phyloP scores from a whole-genome alignment of 2,113 vertebrate genomes.

The Verasper variegatus region DNA sequence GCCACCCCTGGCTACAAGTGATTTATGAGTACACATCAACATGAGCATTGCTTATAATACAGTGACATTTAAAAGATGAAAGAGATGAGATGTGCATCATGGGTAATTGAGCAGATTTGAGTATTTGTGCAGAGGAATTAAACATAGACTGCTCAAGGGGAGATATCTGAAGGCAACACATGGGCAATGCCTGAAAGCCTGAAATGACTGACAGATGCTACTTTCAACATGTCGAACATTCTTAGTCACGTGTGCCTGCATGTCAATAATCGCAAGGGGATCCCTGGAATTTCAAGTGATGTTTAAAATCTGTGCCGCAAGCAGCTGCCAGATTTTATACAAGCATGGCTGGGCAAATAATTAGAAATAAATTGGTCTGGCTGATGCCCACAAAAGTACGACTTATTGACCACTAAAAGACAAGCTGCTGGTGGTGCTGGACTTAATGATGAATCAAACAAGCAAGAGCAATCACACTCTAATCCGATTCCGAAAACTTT shows the following conservation, averaged over 20 bases:
- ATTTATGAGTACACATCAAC: slow-evolving; percentile 76
- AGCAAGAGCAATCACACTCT: slow-evolving; percentile 22
- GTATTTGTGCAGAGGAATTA: slow-evolving; percentile 57
- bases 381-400: slow-evolving; percentile 40
- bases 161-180: slow-evolving; percentile 31
- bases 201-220: slow-evolving; percentile 55
- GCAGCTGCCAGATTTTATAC: slow-evolving; percentile 31
- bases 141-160: slow-evolving; percentile 29
- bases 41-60: slow-evolving; percentile 76
- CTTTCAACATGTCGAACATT: slow-evolving; percentile 31
- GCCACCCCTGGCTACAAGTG: slow-evolving; percentile 74
- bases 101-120: slow-evolving; percentile 62
- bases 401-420: slow-evolving; percentile 50
- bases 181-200: slow-evolving; percentile 26
- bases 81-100: slow-evolving; percentile 60
- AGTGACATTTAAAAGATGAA: slow-evolving; percentile 72
- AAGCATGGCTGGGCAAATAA: slow-evolving; percentile 51
- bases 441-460: slow-evolving; percentile 21
- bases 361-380: slow-evolving; percentile 48
- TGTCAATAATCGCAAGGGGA: slow-evolving; percentile 29
- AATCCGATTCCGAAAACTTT: slow-evolving; percentile 11
- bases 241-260: not conserved
- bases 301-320: slow-evolving; percentile 28
- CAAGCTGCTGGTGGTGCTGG: slow-evolving; percentile 12
- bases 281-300: slow-evolving; percentile 33